Evolutionary conservation across 2,797 vertebrate species (phyloP).

Genomic region (Melanotaenia parkinsoni): DNA sequence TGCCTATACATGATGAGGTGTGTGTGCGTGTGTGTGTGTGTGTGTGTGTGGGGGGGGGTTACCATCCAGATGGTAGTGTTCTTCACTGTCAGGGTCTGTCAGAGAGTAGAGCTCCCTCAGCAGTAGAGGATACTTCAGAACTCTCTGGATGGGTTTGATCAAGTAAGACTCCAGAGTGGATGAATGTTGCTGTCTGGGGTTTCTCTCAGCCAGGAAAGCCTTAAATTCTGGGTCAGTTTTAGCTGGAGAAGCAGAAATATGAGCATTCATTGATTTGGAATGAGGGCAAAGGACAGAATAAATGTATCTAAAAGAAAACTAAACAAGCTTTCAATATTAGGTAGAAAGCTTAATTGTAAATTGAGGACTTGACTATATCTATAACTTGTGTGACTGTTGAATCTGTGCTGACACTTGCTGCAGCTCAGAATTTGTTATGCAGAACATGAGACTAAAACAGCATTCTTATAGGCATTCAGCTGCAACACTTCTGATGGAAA

Average conservation of each 20-base stretch:
- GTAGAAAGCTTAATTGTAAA: not conserved
- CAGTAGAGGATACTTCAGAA: slow-evolving; percentile 95
- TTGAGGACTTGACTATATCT: no score
- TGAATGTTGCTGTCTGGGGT: slow-evolving; percentile 93
- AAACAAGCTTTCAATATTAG: not conserved
- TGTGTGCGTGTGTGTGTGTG: no score
- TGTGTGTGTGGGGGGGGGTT: slow-evolving; percentile 44
- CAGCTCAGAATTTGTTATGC: slow-evolving; percentile 1
- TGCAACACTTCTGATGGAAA: not conserved
- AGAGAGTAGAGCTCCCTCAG: slow-evolving; percentile 92
- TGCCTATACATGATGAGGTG: not conserved
- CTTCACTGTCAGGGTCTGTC: slow-evolving; percentile 93
- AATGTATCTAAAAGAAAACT: not conserved
- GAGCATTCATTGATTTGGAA: not conserved
- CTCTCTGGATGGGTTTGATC: slow-evolving; percentile 98
- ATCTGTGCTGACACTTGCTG: not conserved
- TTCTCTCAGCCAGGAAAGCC: slow-evolving; percentile 93
- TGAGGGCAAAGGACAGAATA: not conserved
- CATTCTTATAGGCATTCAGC: not conserved
- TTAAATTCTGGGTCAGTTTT: slow-evolving; percentile 94
- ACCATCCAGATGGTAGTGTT: slow-evolving; percentile 97
- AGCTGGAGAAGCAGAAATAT: slow-evolving; percentile 76
- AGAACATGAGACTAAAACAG: slow-evolving; percentile 14
- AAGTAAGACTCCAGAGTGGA: slow-evolving; percentile 96
- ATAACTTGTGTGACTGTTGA: not conserved